Evolutionary conservation across 1,140 invertebrate genomes (phyloP).

Genomic region (Maniola jurtina): DNA sequence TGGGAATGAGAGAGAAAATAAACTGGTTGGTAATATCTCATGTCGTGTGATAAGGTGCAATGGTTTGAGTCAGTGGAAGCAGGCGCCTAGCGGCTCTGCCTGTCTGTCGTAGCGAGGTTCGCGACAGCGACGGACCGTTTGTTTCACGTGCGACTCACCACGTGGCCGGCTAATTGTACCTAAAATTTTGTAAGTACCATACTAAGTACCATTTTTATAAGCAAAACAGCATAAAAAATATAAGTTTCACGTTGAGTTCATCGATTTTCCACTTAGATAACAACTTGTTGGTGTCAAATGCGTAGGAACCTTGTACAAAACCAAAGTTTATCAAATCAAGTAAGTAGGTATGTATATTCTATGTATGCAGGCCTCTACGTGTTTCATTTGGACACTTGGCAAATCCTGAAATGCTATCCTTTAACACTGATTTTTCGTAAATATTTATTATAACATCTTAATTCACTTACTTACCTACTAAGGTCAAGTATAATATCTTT

Average conservation of each 20-base stretch:
- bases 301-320: neutral
- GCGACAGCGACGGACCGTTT: constrained; percentile 57
- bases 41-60: constrained; percentile 43
- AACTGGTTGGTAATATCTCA: constrained; percentile 40
- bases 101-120: constrained; percentile 55
- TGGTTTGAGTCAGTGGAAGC: constrained; percentile 37
- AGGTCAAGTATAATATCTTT: too few relatives aligned
- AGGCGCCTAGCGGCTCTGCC: constrained; percentile 25
- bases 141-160: constrained; percentile 40
- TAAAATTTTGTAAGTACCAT: constrained; percentile 45
- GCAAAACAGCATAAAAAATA: neutral
- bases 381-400: too few relatives aligned
- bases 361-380: too few relatives aligned
- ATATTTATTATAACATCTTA: too few relatives aligned
- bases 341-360: too few relatives aligned
- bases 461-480: too few relatives aligned
- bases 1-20: constrained; percentile 28
- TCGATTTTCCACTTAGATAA: too few relatives aligned
- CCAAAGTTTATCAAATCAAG: neutral
- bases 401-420: too few relatives aligned
- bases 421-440: too few relatives aligned
- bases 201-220: neutral
- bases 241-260: neutral
- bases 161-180: constrained; percentile 59
- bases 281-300: too few relatives aligned